A percentile compares a stretch with the other conserved stretches of the same genome.
Conservation (phyloP, 2,113 vertebrate genomes). For the Nycticorax nycticorax region DNA sequence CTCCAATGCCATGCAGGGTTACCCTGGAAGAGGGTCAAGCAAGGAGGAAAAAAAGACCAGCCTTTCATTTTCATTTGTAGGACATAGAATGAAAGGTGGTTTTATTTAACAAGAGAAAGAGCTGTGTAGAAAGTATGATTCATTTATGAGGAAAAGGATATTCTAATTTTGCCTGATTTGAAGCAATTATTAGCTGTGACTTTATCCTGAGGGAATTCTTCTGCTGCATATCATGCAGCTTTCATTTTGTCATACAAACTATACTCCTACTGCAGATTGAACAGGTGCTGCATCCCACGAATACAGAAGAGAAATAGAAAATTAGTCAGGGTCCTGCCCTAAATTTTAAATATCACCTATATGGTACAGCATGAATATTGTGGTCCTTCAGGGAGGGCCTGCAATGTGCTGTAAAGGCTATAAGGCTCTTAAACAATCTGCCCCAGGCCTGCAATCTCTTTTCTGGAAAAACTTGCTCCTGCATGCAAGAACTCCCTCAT, state of each 20-base stretch:
- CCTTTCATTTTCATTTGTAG: not conserved
- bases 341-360: not conserved
- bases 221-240: not conserved
- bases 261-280: not conserved
- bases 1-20: not conserved
- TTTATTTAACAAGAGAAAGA: not conserved
- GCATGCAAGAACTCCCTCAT: accelerated
- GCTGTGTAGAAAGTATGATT: not conserved
- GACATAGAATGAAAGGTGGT: accelerated
- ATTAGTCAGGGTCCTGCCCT: not conserved
- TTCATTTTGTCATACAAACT: not conserved
- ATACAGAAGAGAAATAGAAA: not conserved
- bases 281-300: not conserved
- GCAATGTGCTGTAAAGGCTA: not conserved
- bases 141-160: not conserved
- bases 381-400: not conserved
- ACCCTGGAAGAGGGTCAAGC: not conserved
- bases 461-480: not conserved
- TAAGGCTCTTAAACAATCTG: not conserved
- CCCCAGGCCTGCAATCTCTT: accelerated
- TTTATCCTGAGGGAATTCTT: not conserved
- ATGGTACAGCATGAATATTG: not conserved
- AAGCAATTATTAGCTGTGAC: not conserved
- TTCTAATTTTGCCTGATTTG: not conserved
- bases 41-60: not conserved